Conservation (phyloP, 2,797 vertebrate genomes). For the Pangasius mekongensis region DNA sequence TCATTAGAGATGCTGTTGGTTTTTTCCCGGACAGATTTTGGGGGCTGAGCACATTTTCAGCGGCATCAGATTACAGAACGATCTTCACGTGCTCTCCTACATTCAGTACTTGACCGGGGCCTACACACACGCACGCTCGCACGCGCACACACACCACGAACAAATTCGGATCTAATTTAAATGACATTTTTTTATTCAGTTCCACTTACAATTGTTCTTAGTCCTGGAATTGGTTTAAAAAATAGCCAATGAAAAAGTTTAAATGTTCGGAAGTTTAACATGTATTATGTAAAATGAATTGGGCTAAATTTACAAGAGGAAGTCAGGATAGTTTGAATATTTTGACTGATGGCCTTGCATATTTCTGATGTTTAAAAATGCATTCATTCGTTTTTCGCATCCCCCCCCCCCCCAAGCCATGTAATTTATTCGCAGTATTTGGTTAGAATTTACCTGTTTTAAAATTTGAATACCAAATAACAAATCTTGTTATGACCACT, state of each 20-base stretch:
- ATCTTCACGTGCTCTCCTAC: not conserved
- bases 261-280: not conserved
- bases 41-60: not conserved
- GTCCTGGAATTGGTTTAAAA: not conserved
- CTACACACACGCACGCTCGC: not conserved
- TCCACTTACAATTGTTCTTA: not conserved
- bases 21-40: not conserved
- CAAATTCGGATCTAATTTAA: not conserved
- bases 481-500: not conserved
- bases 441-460: too few species aligned
- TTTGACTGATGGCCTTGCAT: not conserved
- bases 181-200: not conserved
- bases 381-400: not conserved
- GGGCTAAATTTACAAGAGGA: not conserved
- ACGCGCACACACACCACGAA: not conserved
- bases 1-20: not conserved
- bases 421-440: not conserved
- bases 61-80: constrained; percentile 3
- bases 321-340: not conserved
- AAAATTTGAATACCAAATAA: not conserved
- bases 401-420: too few species aligned
- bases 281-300: not conserved
- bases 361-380: not conserved
- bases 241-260: not conserved
- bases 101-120: not conserved